These are phyloP conservation scores for Rhimphoctona megacephalus DNA, from an alignment of 2,888 invertebrate species.

Conservation along the genomic window DNA sequence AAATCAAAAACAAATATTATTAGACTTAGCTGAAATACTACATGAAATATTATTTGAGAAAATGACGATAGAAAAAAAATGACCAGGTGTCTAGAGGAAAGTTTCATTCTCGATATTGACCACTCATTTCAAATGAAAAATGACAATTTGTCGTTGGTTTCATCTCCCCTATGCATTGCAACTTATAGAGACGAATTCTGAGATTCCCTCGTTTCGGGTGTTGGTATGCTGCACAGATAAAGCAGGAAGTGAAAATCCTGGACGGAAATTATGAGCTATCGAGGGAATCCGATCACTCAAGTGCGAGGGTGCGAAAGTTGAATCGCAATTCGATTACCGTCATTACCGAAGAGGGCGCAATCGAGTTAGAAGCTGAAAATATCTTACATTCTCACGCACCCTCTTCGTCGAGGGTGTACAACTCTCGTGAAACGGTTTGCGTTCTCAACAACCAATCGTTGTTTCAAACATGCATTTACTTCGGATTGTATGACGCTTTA, in stretches of 20 bases:
- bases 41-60: not conserved
- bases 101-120: slow-evolving; percentile 3
- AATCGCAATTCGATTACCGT: slow-evolving; percentile 76
- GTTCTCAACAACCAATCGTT: slow-evolving; percentile 48
- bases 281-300: slow-evolving; percentile 67
- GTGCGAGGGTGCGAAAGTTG: slow-evolving; percentile 67
- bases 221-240: slow-evolving; percentile 18
- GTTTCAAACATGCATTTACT: slow-evolving; percentile 5
- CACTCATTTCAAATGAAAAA: slow-evolving; percentile 4
- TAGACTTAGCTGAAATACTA: not conserved
- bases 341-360: slow-evolving; percentile 73
- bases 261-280: slow-evolving; percentile 69
- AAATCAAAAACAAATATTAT: not conserved
- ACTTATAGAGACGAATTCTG: slow-evolving; percentile 11
- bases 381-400: slow-evolving; percentile 59
- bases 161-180: not conserved
- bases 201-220: not conserved
- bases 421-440: slow-evolving; percentile 44
- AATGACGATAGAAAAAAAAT: slow-evolving; percentile 2
- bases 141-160: not conserved
- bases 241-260: slow-evolving; percentile 67
- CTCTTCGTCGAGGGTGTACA: slow-evolving; percentile 39
- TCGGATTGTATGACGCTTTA: not conserved
- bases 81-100: not conserved
- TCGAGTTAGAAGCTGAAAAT: slow-evolving; percentile 74